Conservation (phyloP, 2,113 vertebrate species). For the Galeopterus variegatus region DNA sequence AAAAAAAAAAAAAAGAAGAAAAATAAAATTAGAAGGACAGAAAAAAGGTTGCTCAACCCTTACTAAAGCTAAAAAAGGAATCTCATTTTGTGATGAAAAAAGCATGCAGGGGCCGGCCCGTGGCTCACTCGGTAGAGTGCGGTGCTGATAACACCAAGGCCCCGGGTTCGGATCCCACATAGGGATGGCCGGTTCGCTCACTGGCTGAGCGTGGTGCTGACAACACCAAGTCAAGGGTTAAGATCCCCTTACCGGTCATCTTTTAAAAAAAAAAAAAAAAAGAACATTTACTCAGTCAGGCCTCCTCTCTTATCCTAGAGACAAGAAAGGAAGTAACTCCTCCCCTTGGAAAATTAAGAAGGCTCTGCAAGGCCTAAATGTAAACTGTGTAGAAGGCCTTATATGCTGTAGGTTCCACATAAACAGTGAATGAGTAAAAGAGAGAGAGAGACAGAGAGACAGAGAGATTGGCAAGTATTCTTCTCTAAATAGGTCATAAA, state of each 20-base stretch:
- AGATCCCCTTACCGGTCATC: no score
- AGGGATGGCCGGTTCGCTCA: no score
- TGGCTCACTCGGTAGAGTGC: no score
- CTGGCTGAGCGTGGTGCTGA: no score
- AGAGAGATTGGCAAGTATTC: background rate
- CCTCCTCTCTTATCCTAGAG: background rate
- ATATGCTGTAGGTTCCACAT: background rate
- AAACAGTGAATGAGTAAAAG: background rate
- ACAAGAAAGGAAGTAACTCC: conserved; percentile 65
- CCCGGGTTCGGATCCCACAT: no score
- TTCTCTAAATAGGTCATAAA: background rate
- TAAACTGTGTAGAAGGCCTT: background rate
- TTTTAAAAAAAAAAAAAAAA: no score
- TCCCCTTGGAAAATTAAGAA: conserved; percentile 43
- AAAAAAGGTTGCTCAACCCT: background rate
- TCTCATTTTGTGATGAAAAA: background rate
- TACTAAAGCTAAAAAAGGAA: background rate
- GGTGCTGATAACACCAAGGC: no score
- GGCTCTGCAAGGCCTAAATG: background rate
- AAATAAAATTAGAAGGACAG: no score
- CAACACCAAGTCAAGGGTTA: no score
- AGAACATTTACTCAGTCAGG: conserved; percentile 2
- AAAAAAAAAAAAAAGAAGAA: no score
- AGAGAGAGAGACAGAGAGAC: background rate
- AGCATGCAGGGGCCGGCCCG: no score